phyloP scores from a whole-genome alignment of 23 tunicate species.

The Styela clava region DNA sequence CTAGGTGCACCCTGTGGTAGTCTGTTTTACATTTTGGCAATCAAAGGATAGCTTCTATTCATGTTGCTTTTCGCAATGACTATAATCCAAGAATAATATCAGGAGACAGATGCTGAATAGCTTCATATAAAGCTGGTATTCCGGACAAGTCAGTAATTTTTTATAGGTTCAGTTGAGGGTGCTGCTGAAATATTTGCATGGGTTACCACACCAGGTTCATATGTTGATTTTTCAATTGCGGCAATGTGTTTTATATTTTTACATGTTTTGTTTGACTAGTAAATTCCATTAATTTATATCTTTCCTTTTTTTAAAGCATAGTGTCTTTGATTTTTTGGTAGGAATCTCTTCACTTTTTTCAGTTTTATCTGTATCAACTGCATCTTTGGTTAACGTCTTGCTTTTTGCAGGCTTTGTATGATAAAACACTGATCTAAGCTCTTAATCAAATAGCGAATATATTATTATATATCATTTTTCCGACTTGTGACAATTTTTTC shows the following conservation, averaged over 20 bases:
- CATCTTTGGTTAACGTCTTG: constrained; percentile 1
- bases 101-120: constrained; percentile 45
- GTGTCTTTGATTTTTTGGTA: neutral
- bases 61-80: constrained; percentile 42
- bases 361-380: neutral
- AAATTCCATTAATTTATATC: constrained; percentile 49
- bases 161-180: constrained; percentile 52
- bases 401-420: constrained; percentile 23
- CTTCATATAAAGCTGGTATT: constrained; percentile 54
- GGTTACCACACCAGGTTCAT: constrained; percentile 24
- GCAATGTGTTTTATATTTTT: constrained; percentile 69
- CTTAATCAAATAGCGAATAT: too few species aligned
- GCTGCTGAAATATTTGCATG: constrained; percentile 69
- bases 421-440: too few species aligned
- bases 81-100: constrained; percentile 58
- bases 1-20: too few species aligned
- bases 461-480: too few species aligned
- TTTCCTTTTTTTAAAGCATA: constrained; percentile 50
- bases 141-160: constrained; percentile 82
- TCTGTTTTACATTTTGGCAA: too few species aligned
- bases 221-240: constrained; percentile 40
- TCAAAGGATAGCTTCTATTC: too few species aligned
- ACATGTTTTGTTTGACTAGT: constrained; percentile 50
- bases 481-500: too few species aligned
- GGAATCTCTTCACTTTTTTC: neutral